These are phyloP conservation scores for Eumaeus atala DNA, from an alignment of 1,140 invertebrate genomes.

Conservation along the genomic window DNA sequence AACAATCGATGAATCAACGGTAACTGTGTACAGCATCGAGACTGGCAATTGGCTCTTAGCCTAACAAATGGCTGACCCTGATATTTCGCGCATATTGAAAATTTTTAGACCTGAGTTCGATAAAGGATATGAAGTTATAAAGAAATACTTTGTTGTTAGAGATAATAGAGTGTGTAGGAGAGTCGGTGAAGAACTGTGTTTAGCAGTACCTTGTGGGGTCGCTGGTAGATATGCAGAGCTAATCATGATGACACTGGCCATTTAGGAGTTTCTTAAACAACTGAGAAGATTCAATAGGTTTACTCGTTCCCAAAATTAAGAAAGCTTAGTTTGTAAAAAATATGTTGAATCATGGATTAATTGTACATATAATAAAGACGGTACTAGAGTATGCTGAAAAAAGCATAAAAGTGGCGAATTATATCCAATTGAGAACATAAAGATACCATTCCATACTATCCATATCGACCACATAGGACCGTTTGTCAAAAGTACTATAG, in stretches of 20 bases:
- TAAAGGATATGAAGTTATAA: conserved; percentile 16
- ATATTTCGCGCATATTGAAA: neutral
- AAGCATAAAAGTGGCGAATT: conserved; percentile 20
- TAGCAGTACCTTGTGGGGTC: conserved; percentile 22
- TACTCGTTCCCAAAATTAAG: conserved; percentile 21
- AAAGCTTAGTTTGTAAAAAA: conserved; percentile 27
- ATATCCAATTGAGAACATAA: conserved; percentile 20
- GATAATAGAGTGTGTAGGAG: conserved; percentile 18
- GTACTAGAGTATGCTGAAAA: neutral
- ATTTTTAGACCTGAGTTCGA: conserved; percentile 8
- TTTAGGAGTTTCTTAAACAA: conserved; percentile 27
- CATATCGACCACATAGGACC: conserved; percentile 25
- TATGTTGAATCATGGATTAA: conserved; percentile 29
- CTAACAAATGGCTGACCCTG: conserved; percentile 2
- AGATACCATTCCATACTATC: conserved; percentile 21
- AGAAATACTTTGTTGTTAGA: conserved; percentile 22
- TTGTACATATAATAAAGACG: conserved; percentile 30
- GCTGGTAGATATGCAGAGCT: conserved; percentile 23
- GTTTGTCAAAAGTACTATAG: conserved; percentile 6
- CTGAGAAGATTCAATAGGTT: conserved; percentile 3
- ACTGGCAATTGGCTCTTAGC: neutral
- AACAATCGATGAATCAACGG: neutral
- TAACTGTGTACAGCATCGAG: conserved; percentile 2
- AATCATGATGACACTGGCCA: conserved; percentile 34
- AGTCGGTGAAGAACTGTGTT: conserved; percentile 15